These are phyloP conservation scores for Epicauta chinensis DNA, from an alignment of 1,140 invertebrate genomes.

Conservation along the genomic window DNA sequence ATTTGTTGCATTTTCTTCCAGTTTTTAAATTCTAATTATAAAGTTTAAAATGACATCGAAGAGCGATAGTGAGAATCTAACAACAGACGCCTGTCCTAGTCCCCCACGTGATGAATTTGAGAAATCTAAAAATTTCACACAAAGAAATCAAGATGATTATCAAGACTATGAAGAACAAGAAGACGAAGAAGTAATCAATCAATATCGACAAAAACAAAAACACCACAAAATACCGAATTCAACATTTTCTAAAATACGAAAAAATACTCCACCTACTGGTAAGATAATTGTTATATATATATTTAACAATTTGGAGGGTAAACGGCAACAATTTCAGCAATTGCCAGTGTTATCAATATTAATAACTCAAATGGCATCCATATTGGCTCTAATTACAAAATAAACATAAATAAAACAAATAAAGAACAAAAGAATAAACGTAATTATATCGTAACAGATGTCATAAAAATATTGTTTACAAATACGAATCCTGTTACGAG, in stretches of 20 bases:
- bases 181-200: neutral
- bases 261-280: conserved; percentile 10
- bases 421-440: conserved; percentile 11
- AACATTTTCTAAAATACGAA: conserved; percentile 10
- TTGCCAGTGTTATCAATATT: conserved; percentile 28
- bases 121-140: neutral
- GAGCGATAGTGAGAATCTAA: conserved; percentile 15
- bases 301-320: no score
- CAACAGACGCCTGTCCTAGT: conserved; percentile 27
- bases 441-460: conserved; percentile 7
- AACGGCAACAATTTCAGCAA: conserved; percentile 14
- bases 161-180: neutral
- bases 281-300: no score
- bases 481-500: conserved; percentile 1
- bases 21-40: no score
- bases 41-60: conserved; percentile 16
- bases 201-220: conserved; percentile 3
- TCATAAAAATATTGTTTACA: conserved; percentile 14
- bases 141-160: neutral
- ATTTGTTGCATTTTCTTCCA: no score
- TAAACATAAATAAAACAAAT: conserved; percentile 6
- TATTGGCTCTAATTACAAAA: conserved; percentile 24
- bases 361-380: conserved; percentile 25
- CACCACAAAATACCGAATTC: conserved; percentile 8
- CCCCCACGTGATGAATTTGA: conserved; percentile 19